Percentiles rank a stretch among this genome's conserved stretches.
Conservation (phyloP, 2,797 vertebrate genomes). For the Anabas testudineus region DNA sequence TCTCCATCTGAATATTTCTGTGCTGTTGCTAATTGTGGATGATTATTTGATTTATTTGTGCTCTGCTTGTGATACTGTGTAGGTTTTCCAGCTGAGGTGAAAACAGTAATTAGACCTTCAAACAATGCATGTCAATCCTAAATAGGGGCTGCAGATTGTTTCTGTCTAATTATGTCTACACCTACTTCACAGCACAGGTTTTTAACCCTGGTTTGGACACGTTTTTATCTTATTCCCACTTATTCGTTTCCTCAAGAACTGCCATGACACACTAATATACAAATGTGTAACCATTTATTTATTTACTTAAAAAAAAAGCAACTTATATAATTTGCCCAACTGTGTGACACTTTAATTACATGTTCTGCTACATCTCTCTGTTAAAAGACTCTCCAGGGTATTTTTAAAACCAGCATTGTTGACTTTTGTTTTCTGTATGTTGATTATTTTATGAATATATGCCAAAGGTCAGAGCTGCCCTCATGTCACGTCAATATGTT, state of each 20-base stretch:
- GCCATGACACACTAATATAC: neutral
- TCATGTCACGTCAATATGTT: conserved; percentile 61
- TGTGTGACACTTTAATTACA: neutral
- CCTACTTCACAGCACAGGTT: neutral
- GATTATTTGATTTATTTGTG: no score
- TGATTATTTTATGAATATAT: conserved; percentile 52
- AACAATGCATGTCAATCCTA: neutral
- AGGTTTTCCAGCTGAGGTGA: neutral
- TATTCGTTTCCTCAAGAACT: neutral
- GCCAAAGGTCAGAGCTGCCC: conserved; percentile 62
- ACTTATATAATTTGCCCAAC: neutral
- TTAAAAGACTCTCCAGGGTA: neutral
- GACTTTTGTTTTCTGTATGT: conserved; percentile 7
- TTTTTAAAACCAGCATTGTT: neutral
- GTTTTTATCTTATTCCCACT: neutral
- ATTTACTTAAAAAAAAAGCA: neutral
- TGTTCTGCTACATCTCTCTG: neutral
- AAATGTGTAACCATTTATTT: neutral
- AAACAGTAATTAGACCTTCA: neutral
- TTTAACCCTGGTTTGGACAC: conserved; percentile 4
- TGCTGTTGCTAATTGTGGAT: no score
- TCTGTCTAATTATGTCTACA: conserved; percentile 28
- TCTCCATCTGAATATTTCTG: no score
- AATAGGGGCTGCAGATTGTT: conserved; percentile 1
- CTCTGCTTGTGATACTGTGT: no score